These are phyloP conservation scores for Spizaetus ornatus DNA, from an alignment of 2,113 vertebrate genomes.

Conservation along the genomic window DNA sequence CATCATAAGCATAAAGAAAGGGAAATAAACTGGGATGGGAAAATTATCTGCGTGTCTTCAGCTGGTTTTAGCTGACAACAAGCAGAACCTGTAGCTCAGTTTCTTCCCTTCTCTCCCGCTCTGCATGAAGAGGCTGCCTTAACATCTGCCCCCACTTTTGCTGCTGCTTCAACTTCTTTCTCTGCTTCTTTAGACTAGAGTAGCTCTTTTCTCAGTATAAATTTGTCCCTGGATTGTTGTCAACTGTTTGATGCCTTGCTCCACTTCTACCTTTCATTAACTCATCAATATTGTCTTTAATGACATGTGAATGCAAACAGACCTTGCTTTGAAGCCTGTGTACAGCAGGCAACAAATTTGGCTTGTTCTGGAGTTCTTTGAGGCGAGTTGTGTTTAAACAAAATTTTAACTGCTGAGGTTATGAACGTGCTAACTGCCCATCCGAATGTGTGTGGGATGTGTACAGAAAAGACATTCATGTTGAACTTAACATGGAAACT, in stretches of 20 bases:
- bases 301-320: neutral
- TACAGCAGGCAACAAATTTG: neutral
- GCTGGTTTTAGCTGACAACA: neutral
- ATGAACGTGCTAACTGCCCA: neutral
- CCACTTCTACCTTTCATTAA: neutral
- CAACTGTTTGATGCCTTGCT: neutral
- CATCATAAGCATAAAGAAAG: conserved; percentile 17
- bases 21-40: neutral
- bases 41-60: neutral
- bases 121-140: neutral
- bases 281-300: neutral
- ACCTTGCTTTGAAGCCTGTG: neutral
- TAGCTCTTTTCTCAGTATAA: neutral
- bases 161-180: conserved; percentile 2
- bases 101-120: neutral
- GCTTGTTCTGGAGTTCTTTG: neutral
- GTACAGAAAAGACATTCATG: neutral
- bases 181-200: neutral
- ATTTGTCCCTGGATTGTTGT: neutral
- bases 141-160: neutral
- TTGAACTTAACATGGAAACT: neutral
- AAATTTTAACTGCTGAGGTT: neutral
- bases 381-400: neutral
- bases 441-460: neutral
- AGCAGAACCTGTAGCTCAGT: conserved; percentile 28